Evolutionary conservation across 2,113 vertebrate genomes (phyloP).

Genomic region (Pithys albifrons): DNA sequence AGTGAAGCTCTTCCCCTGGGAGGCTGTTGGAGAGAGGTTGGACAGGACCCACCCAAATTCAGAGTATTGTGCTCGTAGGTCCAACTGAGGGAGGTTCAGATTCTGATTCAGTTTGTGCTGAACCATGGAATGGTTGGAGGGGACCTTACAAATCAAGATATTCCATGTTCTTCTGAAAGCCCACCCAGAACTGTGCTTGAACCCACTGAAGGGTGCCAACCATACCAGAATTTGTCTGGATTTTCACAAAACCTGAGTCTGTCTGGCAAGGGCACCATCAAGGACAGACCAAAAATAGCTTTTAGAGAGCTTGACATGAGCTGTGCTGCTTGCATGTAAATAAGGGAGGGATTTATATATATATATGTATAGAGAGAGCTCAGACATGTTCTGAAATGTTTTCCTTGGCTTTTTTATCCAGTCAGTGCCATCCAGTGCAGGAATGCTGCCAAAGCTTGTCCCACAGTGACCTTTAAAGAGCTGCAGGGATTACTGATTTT

Average conservation of each 20-base stretch:
- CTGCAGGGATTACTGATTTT: not conserved
- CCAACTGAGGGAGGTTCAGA: not conserved
- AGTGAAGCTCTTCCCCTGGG: not conserved
- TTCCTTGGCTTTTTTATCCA: not conserved
- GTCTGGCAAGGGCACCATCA: not conserved
- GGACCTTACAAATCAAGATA: not conserved
- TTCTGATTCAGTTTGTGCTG: not conserved
- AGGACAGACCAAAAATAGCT: constrained; percentile 3
- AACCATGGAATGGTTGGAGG: not conserved
- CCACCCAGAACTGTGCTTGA: not conserved
- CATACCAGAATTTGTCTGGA: not conserved
- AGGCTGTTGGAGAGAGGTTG: not conserved
- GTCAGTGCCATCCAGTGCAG: not conserved
- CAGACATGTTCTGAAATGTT: not conserved
- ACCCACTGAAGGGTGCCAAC: not conserved
- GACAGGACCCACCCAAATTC: not conserved
- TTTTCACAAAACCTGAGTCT: not conserved
- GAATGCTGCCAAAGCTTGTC: not conserved
- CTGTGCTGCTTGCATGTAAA: not conserved
- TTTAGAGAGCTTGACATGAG: not conserved
- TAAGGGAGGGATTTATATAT: not conserved
- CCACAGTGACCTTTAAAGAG: not conserved
- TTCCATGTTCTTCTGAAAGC: not conserved
- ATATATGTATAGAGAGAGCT: too few relatives aligned
- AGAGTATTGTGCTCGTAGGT: not conserved